Evolutionary conservation across 1,140 invertebrate species (phyloP), one percentile per base, ranked within the genome.

Genomic region (Drosophila parvula): DNA sequence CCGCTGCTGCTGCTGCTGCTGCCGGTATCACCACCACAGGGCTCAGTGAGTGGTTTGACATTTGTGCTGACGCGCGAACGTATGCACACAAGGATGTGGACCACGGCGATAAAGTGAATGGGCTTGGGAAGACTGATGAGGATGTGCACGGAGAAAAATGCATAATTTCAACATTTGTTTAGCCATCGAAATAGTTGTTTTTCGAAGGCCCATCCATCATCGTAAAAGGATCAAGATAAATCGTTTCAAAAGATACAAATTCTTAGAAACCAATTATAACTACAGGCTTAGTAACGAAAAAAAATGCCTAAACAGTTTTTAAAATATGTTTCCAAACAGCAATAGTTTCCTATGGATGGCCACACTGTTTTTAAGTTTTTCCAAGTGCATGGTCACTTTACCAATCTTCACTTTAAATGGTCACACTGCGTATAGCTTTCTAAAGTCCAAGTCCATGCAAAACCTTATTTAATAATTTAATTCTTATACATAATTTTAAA

Each of bases 31-130:
- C 69, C 43, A 71, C 69, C 67, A 71, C 68, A 71, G 51, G 67
- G 68, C 68, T 71, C 53, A 78, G 84, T 81, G 84, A 84, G 84
- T 89, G 84, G 84, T 89, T 89, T 89, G 84, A 89, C 84, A 89
- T 89, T 89, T 89, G 81, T 89, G 84, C 84, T 88, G 84, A 88
- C 84, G 84, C 84, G 84, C 84, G 84, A 88, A 88, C 84, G 83
- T 88, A 81, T 88, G 83, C 79, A 88, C 59, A 74, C 74, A 77
- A 77, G 83, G 79, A 79, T 77, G 61, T 75, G 69, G 67, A 77
- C 47, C 28, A 48, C 38, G 56, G 30, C 57, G 61, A 43, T 51
- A 70, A 79, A 53, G 47, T 55, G 56, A 41, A 48, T 55, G 48
- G 47, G 57, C 12, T 34, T 34, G 65, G 40, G 43, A 62, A 55